Percentiles rank a stretch among this genome's conserved stretches.
These are phyloP conservation scores for Branchinecta lynchi DNA, from an alignment of 1,140 invertebrate genomes.

Conservation along the genomic window DNA sequence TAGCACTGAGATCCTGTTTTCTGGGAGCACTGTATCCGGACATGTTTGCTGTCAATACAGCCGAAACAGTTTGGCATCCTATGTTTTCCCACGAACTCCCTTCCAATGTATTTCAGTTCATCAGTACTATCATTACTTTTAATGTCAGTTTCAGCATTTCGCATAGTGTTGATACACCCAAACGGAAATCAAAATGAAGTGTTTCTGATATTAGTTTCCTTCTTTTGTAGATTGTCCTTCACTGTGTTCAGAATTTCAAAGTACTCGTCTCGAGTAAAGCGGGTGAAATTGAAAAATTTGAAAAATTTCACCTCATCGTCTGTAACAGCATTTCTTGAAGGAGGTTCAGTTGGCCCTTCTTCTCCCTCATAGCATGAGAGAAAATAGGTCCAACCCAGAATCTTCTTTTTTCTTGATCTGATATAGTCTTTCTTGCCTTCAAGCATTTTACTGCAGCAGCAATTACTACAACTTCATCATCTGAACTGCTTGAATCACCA, in stretches of 20 bases:
- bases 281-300: too few species aligned
- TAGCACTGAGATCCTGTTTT: conserved; percentile 30
- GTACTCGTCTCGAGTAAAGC: neutral
- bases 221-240: conserved; percentile 11
- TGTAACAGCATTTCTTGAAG: too few species aligned
- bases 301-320: too few species aligned
- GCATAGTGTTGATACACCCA: conserved; percentile 12
- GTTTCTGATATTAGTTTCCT: conserved; percentile 11
- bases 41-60: conserved; percentile 29
- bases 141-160: conserved; percentile 15
- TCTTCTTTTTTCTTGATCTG: too few species aligned
- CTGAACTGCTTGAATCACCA: too few species aligned
- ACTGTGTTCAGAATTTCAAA: conserved; percentile 13
- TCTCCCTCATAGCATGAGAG: too few species aligned
- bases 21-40: conserved; percentile 25
- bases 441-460: too few species aligned
- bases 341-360: too few species aligned
- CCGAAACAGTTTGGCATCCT: conserved; percentile 36
- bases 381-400: too few species aligned
- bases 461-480: too few species aligned
- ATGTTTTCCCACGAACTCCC: conserved; percentile 30
- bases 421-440: too few species aligned
- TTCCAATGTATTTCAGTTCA: conserved; percentile 23
- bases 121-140: conserved; percentile 16
- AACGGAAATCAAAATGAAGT: conserved; percentile 8